Base-by-base conservation (phyloP, 2,888 invertebrate genomes). In the Drosophila sordidapex region DNA sequence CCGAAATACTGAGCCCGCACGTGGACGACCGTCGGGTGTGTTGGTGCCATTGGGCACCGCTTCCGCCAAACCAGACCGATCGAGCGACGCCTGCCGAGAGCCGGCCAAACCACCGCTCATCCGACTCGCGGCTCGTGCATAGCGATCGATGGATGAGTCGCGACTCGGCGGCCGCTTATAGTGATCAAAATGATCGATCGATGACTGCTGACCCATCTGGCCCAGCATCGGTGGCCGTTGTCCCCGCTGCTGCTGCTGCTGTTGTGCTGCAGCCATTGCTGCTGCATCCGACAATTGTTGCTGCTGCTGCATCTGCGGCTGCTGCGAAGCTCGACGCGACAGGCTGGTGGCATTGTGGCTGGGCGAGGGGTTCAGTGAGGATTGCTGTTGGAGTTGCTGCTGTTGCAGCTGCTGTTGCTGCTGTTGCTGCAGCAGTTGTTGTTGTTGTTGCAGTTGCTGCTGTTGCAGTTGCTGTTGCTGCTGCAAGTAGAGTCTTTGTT, bases 101-200 rank as follows among this genome's bases (percentile, higher is more conserved):
- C 94, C 94, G 25, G 92, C 88, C n/a, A 93, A 91, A 43, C 93
- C 90, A 38, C 94, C 93, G 82, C 94, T 94, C 78, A 95, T 92
- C 69, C 95, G 93, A 79, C 95, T 95, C 58, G 95, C 94, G 31
- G 96, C 96, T 74, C 96, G 94, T 7, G 96, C 95, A 91, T 96
- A 97, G 73, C 96, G 95, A 94, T 97, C 97, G 53, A 97, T 96
- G 83, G 97, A 97, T 72, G 96, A 96, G 92, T 97, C 97, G 91
- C 97, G 94, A 94, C 97, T 97, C 1, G 97, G 97, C 61, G 98
- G 97, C 92, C 97, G 94, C 93, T 97, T 97, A 93, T 99, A 99
- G 92, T 99, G 98, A 93, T 98, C 98, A 92, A 98, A 97, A 91
- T 97, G 97, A 93, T 98, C 98, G 91, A 97, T 97, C 83, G 97